Percentiles rank a stretch among this genome's conserved stretches.
Evolutionary conservation across 2,113 vertebrate species (phyloP).

Genomic region (Ifrita kowaldi): DNA sequence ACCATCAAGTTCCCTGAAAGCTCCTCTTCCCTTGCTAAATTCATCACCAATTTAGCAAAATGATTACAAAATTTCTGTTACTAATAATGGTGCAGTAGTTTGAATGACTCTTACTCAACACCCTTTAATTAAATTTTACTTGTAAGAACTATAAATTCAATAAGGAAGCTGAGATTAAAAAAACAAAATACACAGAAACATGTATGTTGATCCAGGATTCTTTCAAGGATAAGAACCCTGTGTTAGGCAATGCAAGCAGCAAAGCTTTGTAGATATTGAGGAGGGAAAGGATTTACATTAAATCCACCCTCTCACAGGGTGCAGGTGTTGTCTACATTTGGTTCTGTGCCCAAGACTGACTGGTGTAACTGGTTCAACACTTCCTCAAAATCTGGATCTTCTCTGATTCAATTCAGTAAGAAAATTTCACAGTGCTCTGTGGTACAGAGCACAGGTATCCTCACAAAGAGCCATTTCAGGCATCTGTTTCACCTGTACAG

Average conservation of each 20-base stretch:
- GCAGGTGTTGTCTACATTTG: neutral
- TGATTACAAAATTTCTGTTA: neutral
- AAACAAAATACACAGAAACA: neutral
- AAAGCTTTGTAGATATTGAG: neutral
- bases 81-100: neutral
- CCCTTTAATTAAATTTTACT: neutral
- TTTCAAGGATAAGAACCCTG: neutral
- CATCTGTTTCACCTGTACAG: neutral
- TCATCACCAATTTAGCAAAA: neutral
- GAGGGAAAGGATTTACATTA: neutral
- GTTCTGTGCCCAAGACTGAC: neutral
- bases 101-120: neutral
- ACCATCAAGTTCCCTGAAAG: neutral
- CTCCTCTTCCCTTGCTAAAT: neutral
- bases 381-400: neutral
- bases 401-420: neutral
- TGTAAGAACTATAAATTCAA: neutral
- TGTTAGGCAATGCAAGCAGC: neutral
- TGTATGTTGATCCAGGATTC: neutral
- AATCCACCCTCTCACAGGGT: rapidly evolving
- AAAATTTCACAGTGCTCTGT: neutral
- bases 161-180: neutral
- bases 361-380: neutral
- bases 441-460: neutral
- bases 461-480: neutral